These are phyloP conservation scores for Onchidella celtica DNA, from an alignment of 2,888 invertebrate genomes.

Conservation along the genomic window DNA sequence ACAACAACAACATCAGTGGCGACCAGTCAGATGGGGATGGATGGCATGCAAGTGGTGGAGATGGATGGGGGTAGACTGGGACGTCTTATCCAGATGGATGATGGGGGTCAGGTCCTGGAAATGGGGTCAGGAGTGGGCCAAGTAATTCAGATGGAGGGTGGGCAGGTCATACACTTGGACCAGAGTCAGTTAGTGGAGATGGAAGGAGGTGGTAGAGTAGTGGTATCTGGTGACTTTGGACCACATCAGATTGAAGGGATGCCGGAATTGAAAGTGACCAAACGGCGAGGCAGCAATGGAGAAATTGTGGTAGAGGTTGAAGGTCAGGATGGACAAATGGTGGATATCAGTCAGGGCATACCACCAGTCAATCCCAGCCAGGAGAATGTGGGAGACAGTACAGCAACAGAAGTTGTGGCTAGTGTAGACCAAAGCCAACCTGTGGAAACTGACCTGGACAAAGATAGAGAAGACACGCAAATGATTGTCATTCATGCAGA, in stretches of 20 bases:
- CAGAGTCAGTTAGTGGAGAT: conserved; percentile 36
- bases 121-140: conserved; percentile 26
- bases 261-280: conserved; percentile 38
- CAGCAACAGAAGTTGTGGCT: too few species aligned
- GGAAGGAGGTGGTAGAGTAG: not conserved
- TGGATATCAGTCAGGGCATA: conserved; percentile 15
- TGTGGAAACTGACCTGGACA: too few species aligned
- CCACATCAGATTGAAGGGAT: conserved; percentile 13
- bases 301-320: conserved; percentile 49
- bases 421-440: too few species aligned
- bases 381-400: too few species aligned
- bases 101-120: conserved; percentile 32
- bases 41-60: conserved; percentile 44
- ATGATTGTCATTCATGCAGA: too few species aligned
- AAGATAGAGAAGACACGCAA: too few species aligned
- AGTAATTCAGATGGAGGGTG: conserved; percentile 44
- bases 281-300: conserved; percentile 43
- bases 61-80: conserved; percentile 42
- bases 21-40: not conserved
- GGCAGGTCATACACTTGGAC: conserved; percentile 45
- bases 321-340: conserved; percentile 43
- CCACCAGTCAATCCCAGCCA: not conserved
- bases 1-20: not conserved
- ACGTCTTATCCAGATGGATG: conserved; percentile 43
- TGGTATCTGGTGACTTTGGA: conserved; percentile 21